These are phyloP conservation scores for Dendrophyllia cribrosa DNA, from an alignment of 64 coral and sea anemone species.

Conservation along the genomic window DNA sequence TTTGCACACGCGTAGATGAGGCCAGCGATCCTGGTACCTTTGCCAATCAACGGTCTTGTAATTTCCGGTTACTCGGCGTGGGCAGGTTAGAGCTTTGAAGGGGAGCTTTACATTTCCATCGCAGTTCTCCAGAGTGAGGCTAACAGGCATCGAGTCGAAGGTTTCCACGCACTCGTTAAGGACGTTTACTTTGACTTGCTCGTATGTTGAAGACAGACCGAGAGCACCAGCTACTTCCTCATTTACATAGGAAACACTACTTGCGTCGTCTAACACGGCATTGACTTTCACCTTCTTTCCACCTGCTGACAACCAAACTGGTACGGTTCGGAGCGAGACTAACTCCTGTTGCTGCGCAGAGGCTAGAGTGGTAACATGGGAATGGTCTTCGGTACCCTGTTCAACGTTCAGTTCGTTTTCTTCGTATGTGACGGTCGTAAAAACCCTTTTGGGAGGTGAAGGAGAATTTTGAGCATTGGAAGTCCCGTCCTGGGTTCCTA, in stretches of 20 bases:
- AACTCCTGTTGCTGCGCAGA: too few relatives aligned
- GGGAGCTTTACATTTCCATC: constrained; percentile 33
- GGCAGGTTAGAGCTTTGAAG: constrained; percentile 61
- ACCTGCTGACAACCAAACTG: background rate
- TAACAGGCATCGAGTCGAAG: constrained; percentile 67
- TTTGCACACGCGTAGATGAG: constrained; percentile 31
- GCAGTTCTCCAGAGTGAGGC: constrained; percentile 29
- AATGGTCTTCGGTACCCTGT: too few relatives aligned
- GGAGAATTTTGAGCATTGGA: background rate
- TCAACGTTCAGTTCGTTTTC: background rate
- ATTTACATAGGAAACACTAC: background rate
- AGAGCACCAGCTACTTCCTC: too few relatives aligned
- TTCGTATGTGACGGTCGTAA: background rate
- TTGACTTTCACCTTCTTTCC: constrained; percentile 39
- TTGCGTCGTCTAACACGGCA: constrained; percentile 38
- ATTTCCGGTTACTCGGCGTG: constrained; percentile 34
- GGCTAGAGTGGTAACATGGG: too few relatives aligned
- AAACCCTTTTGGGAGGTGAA: background rate
- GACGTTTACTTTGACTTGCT: constrained; percentile 52
- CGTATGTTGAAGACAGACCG: background rate
- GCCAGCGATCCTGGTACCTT: constrained; percentile 20
- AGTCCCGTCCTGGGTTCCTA: too few relatives aligned
- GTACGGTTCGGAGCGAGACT: background rate
- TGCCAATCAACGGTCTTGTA: too few relatives aligned
- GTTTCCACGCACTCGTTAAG: constrained; percentile 52